These are phyloP conservation scores for Drosophila sulfurigaster DNA, from an alignment of 1,140 invertebrate species.

Conservation along the genomic window DNA sequence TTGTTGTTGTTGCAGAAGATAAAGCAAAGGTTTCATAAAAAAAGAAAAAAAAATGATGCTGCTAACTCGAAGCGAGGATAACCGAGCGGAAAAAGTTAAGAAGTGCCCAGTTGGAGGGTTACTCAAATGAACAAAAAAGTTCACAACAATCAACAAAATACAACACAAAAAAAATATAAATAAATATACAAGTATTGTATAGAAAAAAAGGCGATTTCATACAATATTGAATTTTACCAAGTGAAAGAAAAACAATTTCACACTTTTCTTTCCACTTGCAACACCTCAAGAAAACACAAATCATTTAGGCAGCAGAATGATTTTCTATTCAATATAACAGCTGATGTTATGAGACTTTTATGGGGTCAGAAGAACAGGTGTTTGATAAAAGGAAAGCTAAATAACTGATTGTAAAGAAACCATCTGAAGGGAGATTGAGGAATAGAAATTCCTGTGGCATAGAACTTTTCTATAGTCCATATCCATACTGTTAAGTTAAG, in stretches of 20 bases:
- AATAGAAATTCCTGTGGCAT: too few relatives aligned
- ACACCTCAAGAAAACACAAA: constrained; percentile 2
- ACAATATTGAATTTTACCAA: constrained; percentile 6
- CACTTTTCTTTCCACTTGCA: not conserved
- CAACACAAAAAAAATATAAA: too few relatives aligned
- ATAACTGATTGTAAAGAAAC: too few relatives aligned
- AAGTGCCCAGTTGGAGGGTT: constrained; percentile 14
- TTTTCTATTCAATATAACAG: not conserved
- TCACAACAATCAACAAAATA: not conserved
- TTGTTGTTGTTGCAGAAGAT: constrained; percentile 13
- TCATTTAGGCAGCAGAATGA: not conserved
- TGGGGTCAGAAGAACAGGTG: too few relatives aligned
- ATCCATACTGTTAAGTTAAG: too few relatives aligned
- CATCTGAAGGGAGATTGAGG: too few relatives aligned
- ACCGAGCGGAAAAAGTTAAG: constrained; percentile 23
- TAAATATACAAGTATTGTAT: too few relatives aligned
- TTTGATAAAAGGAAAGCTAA: too few relatives aligned
- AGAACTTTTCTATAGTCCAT: too few relatives aligned
- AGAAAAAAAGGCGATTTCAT: not conserved
- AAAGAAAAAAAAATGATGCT: not conserved
- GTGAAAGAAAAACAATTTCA: constrained; percentile 18
- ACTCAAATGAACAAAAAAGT: constrained; percentile 6
- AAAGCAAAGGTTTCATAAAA: constrained; percentile 32
- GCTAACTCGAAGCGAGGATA: constrained; percentile 21
- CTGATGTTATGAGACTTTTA: not conserved